A percentile compares a stretch with the other conserved stretches of the same genome.
phyloP scores from a whole-genome alignment of 2,797 vertebrate genomes.

The Coregonus sp. region DNA sequence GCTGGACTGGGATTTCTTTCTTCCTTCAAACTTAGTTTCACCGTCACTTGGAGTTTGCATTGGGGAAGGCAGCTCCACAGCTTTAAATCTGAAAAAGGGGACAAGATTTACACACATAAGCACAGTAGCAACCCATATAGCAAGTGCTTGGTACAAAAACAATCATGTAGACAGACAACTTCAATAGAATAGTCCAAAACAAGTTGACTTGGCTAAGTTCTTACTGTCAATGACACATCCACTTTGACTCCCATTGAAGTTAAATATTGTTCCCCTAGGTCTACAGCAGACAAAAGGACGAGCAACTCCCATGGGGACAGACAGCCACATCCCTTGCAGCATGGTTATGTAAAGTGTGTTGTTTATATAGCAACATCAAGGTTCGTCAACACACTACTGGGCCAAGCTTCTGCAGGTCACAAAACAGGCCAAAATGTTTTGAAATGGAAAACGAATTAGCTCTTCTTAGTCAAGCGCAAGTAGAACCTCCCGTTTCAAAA shows the following conservation, averaged over 20 bases:
- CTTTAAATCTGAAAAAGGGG: background rate
- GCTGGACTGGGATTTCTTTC: constrained; percentile 2
- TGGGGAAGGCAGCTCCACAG: background rate
- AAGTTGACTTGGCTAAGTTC: background rate
- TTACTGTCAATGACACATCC: background rate
- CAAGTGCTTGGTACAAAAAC: background rate
- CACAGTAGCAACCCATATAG: background rate
- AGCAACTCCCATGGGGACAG: background rate
- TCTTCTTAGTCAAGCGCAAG: too few relatives aligned
- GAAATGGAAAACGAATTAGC: too few relatives aligned
- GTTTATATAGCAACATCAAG: constrained; percentile 1
- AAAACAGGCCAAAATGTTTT: too few relatives aligned
- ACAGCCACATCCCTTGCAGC: background rate
- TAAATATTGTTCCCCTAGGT: background rate
- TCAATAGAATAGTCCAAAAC: too few relatives aligned
- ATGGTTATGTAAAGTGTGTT: background rate
- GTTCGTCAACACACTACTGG: constrained; percentile 43
- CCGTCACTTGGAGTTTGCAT: constrained; percentile 4
- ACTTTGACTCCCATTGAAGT: background rate
- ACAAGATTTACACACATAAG: background rate
- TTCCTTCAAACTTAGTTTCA: constrained; percentile 8
- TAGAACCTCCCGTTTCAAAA: too few relatives aligned
- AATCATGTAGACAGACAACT: background rate
- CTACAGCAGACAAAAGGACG: background rate
- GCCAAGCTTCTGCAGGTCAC: background rate